Conservation (phyloP, 2,797 vertebrate species). For the Rhinella marina region DNA sequence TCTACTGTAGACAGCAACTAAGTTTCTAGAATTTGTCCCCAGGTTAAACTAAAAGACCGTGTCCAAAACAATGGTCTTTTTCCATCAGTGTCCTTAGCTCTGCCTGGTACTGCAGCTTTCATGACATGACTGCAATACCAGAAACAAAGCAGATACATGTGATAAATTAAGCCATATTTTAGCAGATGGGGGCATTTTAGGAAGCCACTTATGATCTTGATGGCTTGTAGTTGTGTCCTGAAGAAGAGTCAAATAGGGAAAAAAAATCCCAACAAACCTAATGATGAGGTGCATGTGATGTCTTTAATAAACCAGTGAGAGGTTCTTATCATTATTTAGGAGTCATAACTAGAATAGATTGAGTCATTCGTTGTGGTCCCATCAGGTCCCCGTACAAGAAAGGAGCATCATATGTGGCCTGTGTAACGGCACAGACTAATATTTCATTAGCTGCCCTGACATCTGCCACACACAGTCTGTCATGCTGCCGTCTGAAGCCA, state of each 20-base stretch:
- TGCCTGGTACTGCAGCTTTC: no score
- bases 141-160: no score
- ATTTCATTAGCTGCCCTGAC: slow-evolving; percentile 39
- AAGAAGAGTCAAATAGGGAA: not conserved
- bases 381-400: not conserved
- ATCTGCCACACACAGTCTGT: slow-evolving; percentile 49
- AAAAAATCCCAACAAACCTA: not conserved
- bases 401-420: not conserved
- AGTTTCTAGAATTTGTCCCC: no score
- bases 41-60: no score
- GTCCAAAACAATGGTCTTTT: no score
- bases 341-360: not conserved
- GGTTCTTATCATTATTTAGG: not conserved
- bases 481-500: slow-evolving; percentile 13
- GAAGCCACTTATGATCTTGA: no score
- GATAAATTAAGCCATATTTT: not conserved
- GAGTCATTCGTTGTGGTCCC: not conserved
- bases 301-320: not conserved
- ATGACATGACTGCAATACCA: no score
- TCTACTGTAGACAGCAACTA: no score
- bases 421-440: not conserved
- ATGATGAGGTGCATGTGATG: not conserved
- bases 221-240: not conserved
- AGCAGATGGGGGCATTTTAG: no score
- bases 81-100: no score